A percentile compares a stretch with the other conserved stretches of the same genome.
Evolutionary conservation across 2,113 vertebrate genomes (phyloP).

Genomic region (Galemys pyrenaicus): DNA sequence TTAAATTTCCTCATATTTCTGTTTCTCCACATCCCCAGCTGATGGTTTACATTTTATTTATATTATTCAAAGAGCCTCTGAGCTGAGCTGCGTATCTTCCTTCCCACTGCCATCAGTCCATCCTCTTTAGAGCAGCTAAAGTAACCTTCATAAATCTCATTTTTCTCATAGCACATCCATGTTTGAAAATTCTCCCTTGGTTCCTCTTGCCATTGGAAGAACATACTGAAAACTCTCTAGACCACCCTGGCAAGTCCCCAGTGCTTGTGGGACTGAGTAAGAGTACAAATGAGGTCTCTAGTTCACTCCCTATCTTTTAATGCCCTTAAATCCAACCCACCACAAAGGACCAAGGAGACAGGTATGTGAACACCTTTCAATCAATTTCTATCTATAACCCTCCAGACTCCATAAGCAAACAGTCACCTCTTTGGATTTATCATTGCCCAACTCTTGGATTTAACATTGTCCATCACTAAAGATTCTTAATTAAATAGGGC

Average conservation of each 20-base stretch:
- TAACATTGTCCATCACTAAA: background rate
- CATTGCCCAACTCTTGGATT: background rate
- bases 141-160: background rate
- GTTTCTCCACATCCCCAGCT: background rate
- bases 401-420: background rate
- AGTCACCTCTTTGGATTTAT: background rate
- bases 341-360: background rate
- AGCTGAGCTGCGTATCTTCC: background rate
- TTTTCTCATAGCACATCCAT: background rate
- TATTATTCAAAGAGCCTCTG: background rate
- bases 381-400: background rate
- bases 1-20: background rate
- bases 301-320: background rate
- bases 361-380: background rate
- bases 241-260: background rate
- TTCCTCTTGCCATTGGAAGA: background rate
- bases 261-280: background rate
- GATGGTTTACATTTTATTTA: background rate
- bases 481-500: background rate
- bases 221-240: background rate
- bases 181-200: background rate
- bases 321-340: background rate
- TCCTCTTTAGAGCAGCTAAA: background rate
- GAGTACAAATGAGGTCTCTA: background rate
- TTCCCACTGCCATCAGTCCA: background rate